Evolutionary conservation across 2,888 invertebrate genomes (phyloP).

Genomic region (Steinernema carpocapsae): DNA sequence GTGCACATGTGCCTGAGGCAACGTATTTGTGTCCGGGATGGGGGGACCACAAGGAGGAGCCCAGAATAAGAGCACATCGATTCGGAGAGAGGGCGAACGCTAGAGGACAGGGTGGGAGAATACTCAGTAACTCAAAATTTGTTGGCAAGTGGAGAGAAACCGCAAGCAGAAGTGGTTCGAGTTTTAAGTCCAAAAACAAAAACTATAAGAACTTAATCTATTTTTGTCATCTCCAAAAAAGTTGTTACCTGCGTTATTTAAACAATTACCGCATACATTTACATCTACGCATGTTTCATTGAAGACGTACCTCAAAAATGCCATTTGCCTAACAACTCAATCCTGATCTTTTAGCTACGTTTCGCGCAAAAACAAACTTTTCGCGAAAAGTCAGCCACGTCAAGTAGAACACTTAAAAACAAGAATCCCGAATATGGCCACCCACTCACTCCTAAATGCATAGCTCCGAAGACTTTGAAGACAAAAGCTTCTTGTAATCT

Average conservation of each 20-base stretch:
- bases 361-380: too few relatives aligned
- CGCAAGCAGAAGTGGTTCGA: not conserved
- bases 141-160: not conserved
- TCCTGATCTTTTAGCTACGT: too few relatives aligned
- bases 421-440: too few relatives aligned
- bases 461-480: too few relatives aligned
- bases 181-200: not conserved
- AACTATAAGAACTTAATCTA: not conserved
- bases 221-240: not conserved
- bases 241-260: not conserved
- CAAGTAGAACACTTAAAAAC: too few relatives aligned
- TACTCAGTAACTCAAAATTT: not conserved
- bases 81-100: constrained; percentile 2
- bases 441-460: too few relatives aligned
- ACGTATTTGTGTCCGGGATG: not conserved
- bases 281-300: too few relatives aligned
- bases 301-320: too few relatives aligned
- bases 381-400: too few relatives aligned
- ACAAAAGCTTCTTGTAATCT: too few relatives aligned
- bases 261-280: not conserved
- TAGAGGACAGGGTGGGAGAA: not conserved
- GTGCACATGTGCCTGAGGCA: constrained; percentile 24
- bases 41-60: not conserved
- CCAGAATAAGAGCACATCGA: constrained; percentile 7
- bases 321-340: too few relatives aligned